A percentile compares a stretch with the other conserved stretches of the same genome.
Evolutionary conservation across 2,797 vertebrate species (phyloP).

Genomic region (Phoebastria nigripes): DNA sequence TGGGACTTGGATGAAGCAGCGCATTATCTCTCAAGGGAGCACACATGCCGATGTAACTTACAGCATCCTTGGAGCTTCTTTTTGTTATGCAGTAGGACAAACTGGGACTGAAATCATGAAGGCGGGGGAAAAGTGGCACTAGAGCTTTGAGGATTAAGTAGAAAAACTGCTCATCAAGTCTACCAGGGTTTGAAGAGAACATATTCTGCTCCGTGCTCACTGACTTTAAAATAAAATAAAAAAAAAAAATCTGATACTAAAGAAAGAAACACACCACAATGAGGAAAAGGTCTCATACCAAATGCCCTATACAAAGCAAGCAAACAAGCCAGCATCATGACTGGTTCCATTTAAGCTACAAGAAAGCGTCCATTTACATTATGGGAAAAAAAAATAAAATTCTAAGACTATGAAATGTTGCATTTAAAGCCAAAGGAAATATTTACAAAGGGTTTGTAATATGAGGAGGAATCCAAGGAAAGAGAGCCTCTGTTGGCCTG

Average conservation of each 20-base stretch:
- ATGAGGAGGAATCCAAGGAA: background rate
- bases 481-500: background rate
- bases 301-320: background rate
- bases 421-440: constrained; percentile 39
- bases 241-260: background rate
- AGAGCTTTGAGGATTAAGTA: background rate
- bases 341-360: background rate
- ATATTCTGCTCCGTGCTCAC: background rate
- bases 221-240: background rate
- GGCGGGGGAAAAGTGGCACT: background rate
- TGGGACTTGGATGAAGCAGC: constrained; percentile 34
- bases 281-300: background rate
- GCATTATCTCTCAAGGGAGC: background rate
- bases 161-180: background rate
- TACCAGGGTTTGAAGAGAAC: background rate
- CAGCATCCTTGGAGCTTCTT: background rate
- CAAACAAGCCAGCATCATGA: background rate
- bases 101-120: background rate
- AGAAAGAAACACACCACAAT: background rate
- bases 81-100: background rate
- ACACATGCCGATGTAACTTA: background rate
- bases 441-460: constrained; percentile 13
- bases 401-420: background rate
- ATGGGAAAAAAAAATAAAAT: background rate
- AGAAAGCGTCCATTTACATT: background rate